Conservation (phyloP, 2,797 vertebrate species). For the Sebastes reedi region DNA sequence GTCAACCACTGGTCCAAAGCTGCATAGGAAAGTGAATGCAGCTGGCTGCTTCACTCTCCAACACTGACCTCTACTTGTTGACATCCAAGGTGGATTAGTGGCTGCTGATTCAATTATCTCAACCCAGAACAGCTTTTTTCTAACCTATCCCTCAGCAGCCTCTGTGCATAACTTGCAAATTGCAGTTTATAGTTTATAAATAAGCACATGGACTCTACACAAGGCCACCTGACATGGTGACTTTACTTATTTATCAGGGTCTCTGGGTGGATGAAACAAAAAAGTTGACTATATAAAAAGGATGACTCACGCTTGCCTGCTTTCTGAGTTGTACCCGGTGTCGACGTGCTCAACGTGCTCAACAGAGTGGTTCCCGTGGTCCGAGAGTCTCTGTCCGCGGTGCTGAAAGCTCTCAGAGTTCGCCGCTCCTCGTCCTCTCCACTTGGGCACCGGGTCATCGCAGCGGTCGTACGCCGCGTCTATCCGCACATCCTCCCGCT, state of each 20-base stretch:
- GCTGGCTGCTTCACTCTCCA: conserved; percentile 2
- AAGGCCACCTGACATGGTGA: neutral
- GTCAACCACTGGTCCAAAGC: neutral
- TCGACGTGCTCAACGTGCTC: conserved; percentile 64
- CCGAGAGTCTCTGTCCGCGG: conserved; percentile 71
- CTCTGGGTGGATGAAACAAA: neutral
- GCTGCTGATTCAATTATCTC: neutral
- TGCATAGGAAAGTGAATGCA: conserved; percentile 5
- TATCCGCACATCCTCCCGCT: conserved; percentile 48
- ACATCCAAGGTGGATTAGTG: conserved; percentile 28
- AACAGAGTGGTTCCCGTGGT: conserved; percentile 65
- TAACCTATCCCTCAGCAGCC: neutral
- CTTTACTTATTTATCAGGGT: neutral
- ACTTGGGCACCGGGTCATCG: conserved; percentile 66
- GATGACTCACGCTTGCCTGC: conserved; percentile 75
- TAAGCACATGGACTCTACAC: neutral
- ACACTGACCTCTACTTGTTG: conserved; percentile 44
- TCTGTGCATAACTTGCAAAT: neutral
- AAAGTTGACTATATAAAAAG: conserved; percentile 8
- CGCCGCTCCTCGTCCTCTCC: conserved; percentile 65
- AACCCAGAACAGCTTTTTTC: neutral
- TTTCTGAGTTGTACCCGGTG: conserved; percentile 63
- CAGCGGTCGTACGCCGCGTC: conserved; percentile 44
- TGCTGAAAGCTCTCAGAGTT: conserved; percentile 71
- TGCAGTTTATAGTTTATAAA: neutral